phyloP scores from a whole-genome alignment of 2,888 invertebrate genomes.

The Miltochrista miniata region DNA sequence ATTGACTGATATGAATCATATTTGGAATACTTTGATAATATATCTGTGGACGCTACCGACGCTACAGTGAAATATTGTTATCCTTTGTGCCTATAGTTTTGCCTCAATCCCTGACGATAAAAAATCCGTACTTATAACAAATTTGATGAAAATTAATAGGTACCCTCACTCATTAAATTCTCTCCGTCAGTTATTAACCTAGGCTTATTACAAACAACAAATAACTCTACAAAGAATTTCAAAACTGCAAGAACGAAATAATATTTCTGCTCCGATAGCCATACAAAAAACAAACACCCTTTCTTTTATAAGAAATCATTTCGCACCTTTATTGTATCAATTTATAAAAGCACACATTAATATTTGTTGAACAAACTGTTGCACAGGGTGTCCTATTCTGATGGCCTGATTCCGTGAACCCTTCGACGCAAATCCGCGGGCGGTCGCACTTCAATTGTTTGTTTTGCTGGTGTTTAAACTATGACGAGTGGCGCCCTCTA shows the following conservation, averaged over 20 bases:
- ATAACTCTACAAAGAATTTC: neutral
- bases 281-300: slow-evolving; percentile 6
- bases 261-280: slow-evolving; percentile 11
- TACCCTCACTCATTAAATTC: too few species aligned
- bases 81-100: too few species aligned
- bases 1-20: too few species aligned
- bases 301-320: slow-evolving; percentile 7
- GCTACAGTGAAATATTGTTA: too few species aligned
- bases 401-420: slow-evolving; percentile 44
- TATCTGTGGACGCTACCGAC: too few species aligned
- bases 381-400: slow-evolving; percentile 41
- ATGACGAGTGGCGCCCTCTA: slow-evolving; percentile 38
- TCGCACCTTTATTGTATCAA: slow-evolving; percentile 12
- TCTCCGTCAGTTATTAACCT: too few species aligned
- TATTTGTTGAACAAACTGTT: slow-evolving; percentile 38
- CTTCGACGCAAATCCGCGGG: slow-evolving; percentile 66
- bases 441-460: slow-evolving; percentile 63
- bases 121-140: too few species aligned
- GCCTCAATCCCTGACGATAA: too few species aligned
- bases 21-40: too few species aligned
- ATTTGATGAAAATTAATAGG: too few species aligned
- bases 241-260: neutral
- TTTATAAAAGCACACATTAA: slow-evolving; percentile 32
- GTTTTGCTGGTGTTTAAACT: slow-evolving; percentile 65
- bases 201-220: neutral